Conservation (phyloP, 1,140 invertebrate species). For the Riptortus pedestris region DNA sequence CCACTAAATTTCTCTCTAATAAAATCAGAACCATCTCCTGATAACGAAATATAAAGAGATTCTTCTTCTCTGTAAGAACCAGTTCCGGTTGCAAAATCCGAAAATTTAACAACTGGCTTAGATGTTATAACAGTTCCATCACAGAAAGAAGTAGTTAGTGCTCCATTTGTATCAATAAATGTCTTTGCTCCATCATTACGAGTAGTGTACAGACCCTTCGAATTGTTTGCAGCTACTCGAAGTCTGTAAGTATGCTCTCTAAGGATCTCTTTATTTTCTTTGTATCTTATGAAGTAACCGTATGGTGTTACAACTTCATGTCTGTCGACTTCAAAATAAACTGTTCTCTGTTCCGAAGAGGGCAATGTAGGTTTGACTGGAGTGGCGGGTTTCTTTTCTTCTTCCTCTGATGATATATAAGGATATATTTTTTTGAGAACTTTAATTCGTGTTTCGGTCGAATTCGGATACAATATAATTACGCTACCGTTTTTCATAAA, state of each 20-base stretch:
- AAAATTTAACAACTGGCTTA: background rate
- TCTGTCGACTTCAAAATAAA: background rate
- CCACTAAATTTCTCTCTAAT: background rate
- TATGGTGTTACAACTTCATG: background rate
- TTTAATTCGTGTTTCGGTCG: background rate
- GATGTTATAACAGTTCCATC: background rate
- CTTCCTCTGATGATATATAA: background rate
- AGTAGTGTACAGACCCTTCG: background rate
- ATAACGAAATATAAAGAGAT: too few relatives aligned
- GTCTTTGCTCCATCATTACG: background rate
- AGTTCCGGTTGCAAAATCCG: too few relatives aligned
- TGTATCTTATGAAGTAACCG: background rate
- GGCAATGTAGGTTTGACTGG: background rate
- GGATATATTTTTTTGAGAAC: background rate
- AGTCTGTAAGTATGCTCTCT: background rate
- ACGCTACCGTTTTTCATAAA: background rate
- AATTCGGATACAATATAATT: background rate
- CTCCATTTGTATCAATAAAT: background rate
- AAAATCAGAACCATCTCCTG: too few relatives aligned
- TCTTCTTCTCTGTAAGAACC: background rate
- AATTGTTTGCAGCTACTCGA: background rate
- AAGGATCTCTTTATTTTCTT: background rate
- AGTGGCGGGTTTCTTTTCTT: background rate
- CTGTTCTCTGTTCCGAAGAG: background rate
- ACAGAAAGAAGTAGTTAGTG: background rate